Base-by-base conservation (phyloP, 2,888 invertebrate genomes). In the Cephus sareptanus region DNA sequence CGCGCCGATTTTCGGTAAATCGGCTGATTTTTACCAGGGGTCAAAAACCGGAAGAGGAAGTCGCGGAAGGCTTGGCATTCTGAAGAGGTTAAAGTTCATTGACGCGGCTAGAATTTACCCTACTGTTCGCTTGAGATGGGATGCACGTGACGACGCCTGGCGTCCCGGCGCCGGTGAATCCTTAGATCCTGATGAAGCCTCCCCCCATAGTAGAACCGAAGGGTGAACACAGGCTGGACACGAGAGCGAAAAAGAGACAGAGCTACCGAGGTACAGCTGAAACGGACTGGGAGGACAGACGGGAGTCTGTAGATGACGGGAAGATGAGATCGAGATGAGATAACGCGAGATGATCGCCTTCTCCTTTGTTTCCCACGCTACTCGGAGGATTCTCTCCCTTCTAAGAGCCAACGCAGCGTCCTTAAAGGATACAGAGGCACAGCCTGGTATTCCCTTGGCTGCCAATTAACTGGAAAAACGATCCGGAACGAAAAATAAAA, bases 311-410 rank as follows among this genome's bases (percentile, higher is more conserved):
- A 71, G 33, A 37, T 78, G 76, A 77, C 56, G 76, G 77, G 77
- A 77, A 76, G 79, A 35, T 56, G 75, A 68, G 68, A 78, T 78
- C 56, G 79, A 77, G 77, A 77, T 68, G 79, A 78, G 71, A 56
- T 56, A 23, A 56, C 56, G 23, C 56, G 2, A 56, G 56, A 69
- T 78, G 80, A 85, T 83, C 85, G 81, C 83, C 87, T 86, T 86
- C 85, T 88, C 86, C 90, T 90, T 90, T 90, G 90, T 90, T 90
- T 90, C 90, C 90, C 90, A 89, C 89, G 90, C 85, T 86, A 83
- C 86, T 76, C 77, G 56, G 23, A 56, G 56, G 9, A 56, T 37
- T 79, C 68, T 79, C 68, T 70, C 79, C 77, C 77, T 79, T 77
- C 75, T 77, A 80, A 81, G 76, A 79, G 81, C 81, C 84, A 81